phyloP scores from a whole-genome alignment of 2,113 vertebrate species.

The Oxyruncus cristatus region DNA sequence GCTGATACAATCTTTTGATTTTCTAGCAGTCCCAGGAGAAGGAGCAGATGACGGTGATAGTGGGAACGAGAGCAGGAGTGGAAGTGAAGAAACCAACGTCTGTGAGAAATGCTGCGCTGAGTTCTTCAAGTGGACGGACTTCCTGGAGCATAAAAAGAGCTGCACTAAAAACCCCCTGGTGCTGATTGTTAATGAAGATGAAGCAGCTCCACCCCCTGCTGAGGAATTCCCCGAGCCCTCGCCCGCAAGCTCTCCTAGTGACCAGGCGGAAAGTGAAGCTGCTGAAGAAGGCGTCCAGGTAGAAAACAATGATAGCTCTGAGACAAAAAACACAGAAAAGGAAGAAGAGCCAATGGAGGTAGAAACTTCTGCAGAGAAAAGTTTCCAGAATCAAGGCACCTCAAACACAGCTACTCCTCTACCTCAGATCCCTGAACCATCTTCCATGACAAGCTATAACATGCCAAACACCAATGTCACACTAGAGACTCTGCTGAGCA shows the following conservation, averaged over 20 bases:
- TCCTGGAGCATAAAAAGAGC: constrained; percentile 91
- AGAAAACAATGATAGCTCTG: constrained; percentile 80
- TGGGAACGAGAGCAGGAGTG: constrained; percentile 91
- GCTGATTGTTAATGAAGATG: constrained; percentile 94
- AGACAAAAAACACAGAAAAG: constrained; percentile 76
- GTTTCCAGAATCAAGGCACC: constrained; percentile 76
- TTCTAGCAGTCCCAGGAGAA: constrained; percentile 82
- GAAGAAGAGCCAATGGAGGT: constrained; percentile 95
- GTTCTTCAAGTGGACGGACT: constrained; percentile 97
- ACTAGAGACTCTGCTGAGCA: constrained; percentile 94
- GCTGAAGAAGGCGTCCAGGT: constrained; percentile 80
- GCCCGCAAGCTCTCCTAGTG: constrained; percentile 87
- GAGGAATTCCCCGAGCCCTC: constrained; percentile 86
- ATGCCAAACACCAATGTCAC: constrained; percentile 99
- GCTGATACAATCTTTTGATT: constrained; percentile 86
- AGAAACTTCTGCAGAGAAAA: constrained; percentile 82
- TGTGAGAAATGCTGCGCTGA: constrained; percentile 96
- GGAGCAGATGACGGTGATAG: constrained; percentile 91
- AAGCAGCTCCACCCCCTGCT: constrained; percentile 78
- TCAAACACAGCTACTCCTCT: constrained; percentile 81
- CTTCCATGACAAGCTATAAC: constrained; percentile 79
- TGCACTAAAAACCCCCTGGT: constrained; percentile 94
- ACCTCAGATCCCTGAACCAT: constrained; percentile 82
- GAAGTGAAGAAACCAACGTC: constrained; percentile 92
- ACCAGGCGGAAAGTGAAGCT: constrained; percentile 88